Conservation (phyloP, 2,888 invertebrate species). For the Eueremaeus valkanovi region DNA sequence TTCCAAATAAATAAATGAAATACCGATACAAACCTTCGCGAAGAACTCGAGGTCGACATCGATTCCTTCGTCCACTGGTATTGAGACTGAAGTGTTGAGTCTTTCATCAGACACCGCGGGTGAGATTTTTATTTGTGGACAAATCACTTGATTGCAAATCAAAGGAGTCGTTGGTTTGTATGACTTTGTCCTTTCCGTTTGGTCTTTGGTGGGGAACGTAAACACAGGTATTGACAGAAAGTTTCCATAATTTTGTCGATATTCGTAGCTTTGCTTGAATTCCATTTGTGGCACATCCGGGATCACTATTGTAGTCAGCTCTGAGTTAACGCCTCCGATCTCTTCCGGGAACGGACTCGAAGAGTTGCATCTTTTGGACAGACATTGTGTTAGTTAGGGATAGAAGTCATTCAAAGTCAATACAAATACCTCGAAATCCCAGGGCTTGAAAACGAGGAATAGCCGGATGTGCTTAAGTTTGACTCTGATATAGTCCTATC, state of each 20-base stretch:
- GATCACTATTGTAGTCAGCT: conserved; percentile 37
- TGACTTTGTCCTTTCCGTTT: neutral
- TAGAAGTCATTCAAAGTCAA: neutral
- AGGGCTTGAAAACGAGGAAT: conserved; percentile 79
- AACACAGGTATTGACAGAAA: conserved; percentile 21
- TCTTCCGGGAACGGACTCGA: conserved; percentile 61
- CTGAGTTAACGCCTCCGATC: conserved; percentile 39
- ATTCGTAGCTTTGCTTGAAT: neutral
- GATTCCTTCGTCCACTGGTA: conserved; percentile 15
- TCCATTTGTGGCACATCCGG: conserved; percentile 28
- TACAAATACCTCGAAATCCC: conserved; percentile 64
- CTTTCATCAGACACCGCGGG: conserved; percentile 21
- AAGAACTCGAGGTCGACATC: conserved; percentile 1
- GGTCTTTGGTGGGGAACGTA: neutral
- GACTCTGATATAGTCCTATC: conserved; percentile 71
- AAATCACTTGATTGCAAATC: neutral
- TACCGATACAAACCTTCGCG: neutral
- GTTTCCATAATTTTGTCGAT: neutral
- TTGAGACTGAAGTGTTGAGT: neutral
- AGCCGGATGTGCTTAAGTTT: conserved; percentile 76
- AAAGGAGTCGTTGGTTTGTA: neutral
- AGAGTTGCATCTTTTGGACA: conserved; percentile 61
- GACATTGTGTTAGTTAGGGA: too few relatives aligned
- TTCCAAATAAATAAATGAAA: neutral
- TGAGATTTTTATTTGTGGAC: conserved; percentile 21